These are phyloP conservation scores for Nomada fabriciana DNA, from an alignment of 2,888 invertebrate genomes.

Conservation along the genomic window DNA sequence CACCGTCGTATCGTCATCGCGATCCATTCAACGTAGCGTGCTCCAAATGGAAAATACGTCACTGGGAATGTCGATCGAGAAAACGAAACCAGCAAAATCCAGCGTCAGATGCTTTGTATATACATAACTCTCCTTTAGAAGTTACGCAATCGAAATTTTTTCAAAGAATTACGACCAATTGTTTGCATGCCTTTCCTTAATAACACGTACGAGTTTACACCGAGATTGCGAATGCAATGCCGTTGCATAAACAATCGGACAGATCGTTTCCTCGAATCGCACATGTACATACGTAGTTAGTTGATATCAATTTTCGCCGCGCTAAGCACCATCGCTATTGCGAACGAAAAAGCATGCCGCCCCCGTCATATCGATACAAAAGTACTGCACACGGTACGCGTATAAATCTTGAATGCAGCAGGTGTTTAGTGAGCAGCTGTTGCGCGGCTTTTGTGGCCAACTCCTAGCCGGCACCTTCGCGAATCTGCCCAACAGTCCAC, in stretches of 20 bases:
- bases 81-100: not conserved
- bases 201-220: constrained; percentile 13
- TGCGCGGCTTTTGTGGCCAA: constrained; percentile 46
- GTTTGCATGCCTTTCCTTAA: constrained; percentile 44
- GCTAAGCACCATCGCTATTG: not conserved
- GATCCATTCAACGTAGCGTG: not conserved
- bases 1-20: not conserved
- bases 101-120: not conserved
- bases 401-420: constrained; percentile 52
- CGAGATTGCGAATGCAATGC: constrained; percentile 12
- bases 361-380: not conserved
- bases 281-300: not conserved
- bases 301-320: not conserved
- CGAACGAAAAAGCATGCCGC: not conserved
- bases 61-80: not conserved
- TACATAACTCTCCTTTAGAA: not conserved
- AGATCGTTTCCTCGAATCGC: constrained; percentile 34
- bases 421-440: constrained; percentile 51
- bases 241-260: constrained; percentile 32
- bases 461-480: constrained; percentile 56
- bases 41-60: not conserved
- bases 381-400: not conserved
- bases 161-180: constrained; percentile 29
- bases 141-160: constrained; percentile 42
- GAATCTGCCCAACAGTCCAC: constrained; percentile 57